Evolutionary conservation across 2,888 invertebrate genomes (phyloP).

Genomic region (Saturnia japonica): DNA sequence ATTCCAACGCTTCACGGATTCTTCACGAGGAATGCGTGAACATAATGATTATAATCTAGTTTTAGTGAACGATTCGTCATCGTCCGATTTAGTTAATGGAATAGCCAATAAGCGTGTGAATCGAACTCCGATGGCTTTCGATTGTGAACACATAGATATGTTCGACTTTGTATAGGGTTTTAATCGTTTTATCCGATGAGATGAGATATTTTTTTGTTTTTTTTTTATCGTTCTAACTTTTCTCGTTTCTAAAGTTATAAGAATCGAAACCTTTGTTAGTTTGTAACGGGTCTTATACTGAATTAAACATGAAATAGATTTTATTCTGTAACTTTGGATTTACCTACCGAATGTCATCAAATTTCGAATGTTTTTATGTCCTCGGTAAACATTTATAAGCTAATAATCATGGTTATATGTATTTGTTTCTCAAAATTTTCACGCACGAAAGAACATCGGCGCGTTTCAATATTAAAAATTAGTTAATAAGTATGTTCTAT

Average conservation of each 20-base stretch:
- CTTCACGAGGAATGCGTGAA: slow-evolving; percentile 35
- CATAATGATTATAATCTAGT: slow-evolving; percentile 76
- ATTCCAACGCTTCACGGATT: slow-evolving; percentile 76
- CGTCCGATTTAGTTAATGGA: slow-evolving; percentile 79
- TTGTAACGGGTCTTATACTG: neutral
- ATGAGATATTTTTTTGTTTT: neutral
- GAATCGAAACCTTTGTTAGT: neutral
- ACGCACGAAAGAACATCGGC: neutral
- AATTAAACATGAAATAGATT: neutral
- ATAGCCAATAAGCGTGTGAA: slow-evolving; percentile 77
- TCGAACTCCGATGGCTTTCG: slow-evolving; percentile 53
- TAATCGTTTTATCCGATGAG: slow-evolving; percentile 4
- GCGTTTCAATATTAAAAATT: no score
- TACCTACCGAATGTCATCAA: neutral
- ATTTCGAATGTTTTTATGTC: neutral
- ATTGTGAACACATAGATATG: slow-evolving; percentile 34
- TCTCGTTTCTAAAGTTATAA: neutral
- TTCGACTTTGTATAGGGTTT: neutral
- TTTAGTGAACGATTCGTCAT: slow-evolving; percentile 79
- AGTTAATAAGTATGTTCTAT: no score
- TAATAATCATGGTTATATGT: neutral
- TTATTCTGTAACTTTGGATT: neutral
- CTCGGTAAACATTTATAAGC: neutral
- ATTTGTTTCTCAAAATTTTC: neutral
- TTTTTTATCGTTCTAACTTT: neutral